Conservation (phyloP, 2,888 invertebrate species). For the Caenorhabditis drosophilae region DNA sequence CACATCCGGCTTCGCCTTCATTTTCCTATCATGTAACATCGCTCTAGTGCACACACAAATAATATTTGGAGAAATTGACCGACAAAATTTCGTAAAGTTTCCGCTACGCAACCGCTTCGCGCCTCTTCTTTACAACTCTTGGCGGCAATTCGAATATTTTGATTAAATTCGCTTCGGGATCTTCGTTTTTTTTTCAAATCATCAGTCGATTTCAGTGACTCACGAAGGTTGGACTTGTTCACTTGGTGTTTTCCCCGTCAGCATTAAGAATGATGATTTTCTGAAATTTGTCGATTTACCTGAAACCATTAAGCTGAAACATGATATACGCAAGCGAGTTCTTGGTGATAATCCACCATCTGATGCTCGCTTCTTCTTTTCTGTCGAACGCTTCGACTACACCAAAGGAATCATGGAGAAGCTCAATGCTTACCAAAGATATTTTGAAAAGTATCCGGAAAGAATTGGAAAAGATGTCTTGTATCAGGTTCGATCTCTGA, state of each 20-base stretch:
- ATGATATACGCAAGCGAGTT: constrained; percentile 58
- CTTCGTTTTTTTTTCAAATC: not conserved
- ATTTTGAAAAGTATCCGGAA: constrained; percentile 67
- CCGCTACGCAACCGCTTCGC: too few species aligned
- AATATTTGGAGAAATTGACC: too few species aligned
- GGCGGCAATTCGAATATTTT: constrained; percentile 1
- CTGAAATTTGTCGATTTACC: constrained; percentile 60
- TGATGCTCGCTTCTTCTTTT: constrained; percentile 66
- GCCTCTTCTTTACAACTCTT: too few species aligned
- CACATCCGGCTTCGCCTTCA: too few species aligned
- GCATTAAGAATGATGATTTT: constrained; percentile 69
- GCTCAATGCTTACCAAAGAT: constrained; percentile 61
- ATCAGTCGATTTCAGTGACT: constrained; percentile 39
- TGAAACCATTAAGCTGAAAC: constrained; percentile 50
- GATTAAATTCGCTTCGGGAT: not conserved
- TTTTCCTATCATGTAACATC: too few species aligned
- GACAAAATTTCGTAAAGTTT: too few species aligned
- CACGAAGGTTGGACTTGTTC: constrained; percentile 68
- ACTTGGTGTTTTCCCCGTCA: constrained; percentile 68
- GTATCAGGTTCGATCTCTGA: constrained; percentile 49
- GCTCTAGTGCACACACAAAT: too few species aligned
- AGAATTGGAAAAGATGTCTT: constrained; percentile 68
- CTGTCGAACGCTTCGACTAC: constrained; percentile 69
- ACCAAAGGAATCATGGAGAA: constrained; percentile 69
- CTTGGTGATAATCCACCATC: constrained; percentile 56